phyloP scores from a whole-genome alignment of 1,140 invertebrate genomes.

The Diachasma alloeum region DNA sequence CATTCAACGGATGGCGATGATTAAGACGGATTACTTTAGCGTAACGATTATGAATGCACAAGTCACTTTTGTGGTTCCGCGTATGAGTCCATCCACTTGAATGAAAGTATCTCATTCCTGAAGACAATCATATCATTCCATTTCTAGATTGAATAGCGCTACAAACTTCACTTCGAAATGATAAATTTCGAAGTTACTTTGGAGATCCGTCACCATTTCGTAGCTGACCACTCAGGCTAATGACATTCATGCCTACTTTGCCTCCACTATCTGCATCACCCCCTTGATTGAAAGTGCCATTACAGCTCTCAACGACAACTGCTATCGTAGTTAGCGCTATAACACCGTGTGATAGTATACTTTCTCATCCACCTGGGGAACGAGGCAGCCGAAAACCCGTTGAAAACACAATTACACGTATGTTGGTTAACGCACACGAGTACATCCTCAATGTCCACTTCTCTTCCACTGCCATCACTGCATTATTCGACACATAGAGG shows the following conservation, averaged over 20 bases:
- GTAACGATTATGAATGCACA: too few relatives aligned
- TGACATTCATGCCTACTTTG: constrained; percentile 14
- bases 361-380: constrained; percentile 13
- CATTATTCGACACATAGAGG: background rate
- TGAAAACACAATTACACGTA: constrained; percentile 33
- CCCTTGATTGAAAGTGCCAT: constrained; percentile 18
- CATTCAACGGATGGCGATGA: too few relatives aligned
- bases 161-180: background rate
- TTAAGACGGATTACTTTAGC: too few relatives aligned
- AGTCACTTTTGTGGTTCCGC: too few relatives aligned
- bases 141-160: too few relatives aligned
- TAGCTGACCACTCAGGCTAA: constrained; percentile 8
- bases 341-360: background rate
- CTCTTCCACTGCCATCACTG: background rate
- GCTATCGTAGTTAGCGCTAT: background rate
- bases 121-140: too few relatives aligned
- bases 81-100: too few relatives aligned
- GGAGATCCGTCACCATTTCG: background rate
- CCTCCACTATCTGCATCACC: background rate
- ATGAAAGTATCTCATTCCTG: too few relatives aligned
- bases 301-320: background rate
- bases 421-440: background rate
- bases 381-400: constrained; percentile 11
- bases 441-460: background rate
- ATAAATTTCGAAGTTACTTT: background rate